Evolutionary conservation across 2,888 invertebrate species (phyloP).

Genomic region (Machimus rusticus): DNA sequence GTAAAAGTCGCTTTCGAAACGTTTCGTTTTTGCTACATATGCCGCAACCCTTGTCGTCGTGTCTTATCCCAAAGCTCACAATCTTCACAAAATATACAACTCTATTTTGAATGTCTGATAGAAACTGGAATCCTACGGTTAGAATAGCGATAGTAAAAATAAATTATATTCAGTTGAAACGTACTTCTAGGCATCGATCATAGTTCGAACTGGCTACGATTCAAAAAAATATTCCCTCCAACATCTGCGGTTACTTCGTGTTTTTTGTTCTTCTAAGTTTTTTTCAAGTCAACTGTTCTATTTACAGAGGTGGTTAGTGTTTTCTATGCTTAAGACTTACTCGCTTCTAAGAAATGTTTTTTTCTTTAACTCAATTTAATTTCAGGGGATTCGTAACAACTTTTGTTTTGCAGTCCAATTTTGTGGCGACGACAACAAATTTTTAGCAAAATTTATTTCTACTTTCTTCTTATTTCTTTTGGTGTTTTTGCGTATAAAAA

Average conservation of each 20-base stretch:
- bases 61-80: not conserved
- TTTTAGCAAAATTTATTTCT: not conserved
- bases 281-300: not conserved
- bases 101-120: not conserved
- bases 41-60: not conserved
- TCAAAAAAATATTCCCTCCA: not conserved
- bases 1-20: not conserved
- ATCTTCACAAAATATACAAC: not conserved
- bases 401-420: not conserved
- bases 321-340: not conserved
- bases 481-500: not conserved
- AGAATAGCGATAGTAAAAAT: not conserved
- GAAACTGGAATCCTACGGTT: not conserved
- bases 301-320: not conserved
- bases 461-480: not conserved
- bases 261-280: not conserved
- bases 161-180: not conserved
- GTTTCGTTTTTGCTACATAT: not conserved
- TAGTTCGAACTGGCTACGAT: not conserved
- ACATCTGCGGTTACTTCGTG: not conserved
- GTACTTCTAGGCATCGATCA: not conserved
- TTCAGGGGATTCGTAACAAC: not conserved
- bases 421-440: not conserved
- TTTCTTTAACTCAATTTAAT: not conserved
- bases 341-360: not conserved